Conservation (phyloP, 2,797 vertebrate species). For the Manis crassicaudata region DNA sequence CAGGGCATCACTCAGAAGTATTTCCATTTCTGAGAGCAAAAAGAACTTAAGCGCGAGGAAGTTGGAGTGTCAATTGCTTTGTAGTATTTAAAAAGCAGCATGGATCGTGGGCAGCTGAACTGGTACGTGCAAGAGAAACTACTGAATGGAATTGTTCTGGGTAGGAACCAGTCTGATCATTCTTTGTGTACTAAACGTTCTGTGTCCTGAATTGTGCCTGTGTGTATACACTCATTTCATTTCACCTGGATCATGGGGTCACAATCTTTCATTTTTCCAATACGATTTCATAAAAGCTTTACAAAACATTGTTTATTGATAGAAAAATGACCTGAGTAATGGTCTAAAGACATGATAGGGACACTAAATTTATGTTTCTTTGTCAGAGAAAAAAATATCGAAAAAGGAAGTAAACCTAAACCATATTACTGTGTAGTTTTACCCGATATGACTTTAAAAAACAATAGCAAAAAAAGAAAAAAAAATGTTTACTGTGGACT, state of each 20-base stretch:
- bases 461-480: neutral
- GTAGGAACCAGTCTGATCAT: constrained; percentile 66
- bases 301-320: neutral
- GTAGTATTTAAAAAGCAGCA: constrained; percentile 56
- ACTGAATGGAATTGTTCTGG: constrained; percentile 58
- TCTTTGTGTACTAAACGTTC: constrained; percentile 68
- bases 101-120: constrained; percentile 65
- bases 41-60: constrained; percentile 38
- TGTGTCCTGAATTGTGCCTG: constrained; percentile 64
- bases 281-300: constrained; percentile 38
- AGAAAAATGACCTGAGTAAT: neutral
- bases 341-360: neutral
- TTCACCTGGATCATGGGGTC: neutral
- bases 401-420: constrained; percentile 7
- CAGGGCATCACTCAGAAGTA: constrained; percentile 10
- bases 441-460: constrained; percentile 25
- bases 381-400: neutral
- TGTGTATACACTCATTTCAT: constrained; percentile 60
- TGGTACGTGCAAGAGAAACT: constrained; percentile 63
- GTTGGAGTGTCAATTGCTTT: constrained; percentile 52
- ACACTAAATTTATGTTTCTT: neutral
- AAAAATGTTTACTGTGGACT: neutral
- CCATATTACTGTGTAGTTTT: neutral
- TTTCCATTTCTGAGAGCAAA: neutral
- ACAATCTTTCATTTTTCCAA: constrained; percentile 17